Base-by-base conservation (phyloP, 2,888 invertebrate species). In the Steromphala cineraria region DNA sequence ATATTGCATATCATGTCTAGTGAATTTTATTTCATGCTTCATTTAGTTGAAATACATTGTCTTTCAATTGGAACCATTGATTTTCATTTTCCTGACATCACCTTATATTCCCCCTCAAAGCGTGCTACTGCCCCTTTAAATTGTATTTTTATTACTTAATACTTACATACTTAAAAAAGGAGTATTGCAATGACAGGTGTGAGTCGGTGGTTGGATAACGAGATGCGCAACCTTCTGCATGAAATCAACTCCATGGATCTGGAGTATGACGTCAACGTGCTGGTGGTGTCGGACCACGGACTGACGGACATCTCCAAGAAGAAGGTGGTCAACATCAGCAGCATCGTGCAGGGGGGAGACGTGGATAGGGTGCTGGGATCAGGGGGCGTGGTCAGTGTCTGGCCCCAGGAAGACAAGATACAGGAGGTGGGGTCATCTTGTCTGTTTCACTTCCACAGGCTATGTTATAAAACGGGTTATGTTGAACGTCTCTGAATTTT, bases 221-320 rank as follows among this genome's bases (percentile, higher is more conserved):
- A 62, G 28, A n/a, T 62, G 15, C 28, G 28, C 24, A 62, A 62
- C 3, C 15, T 62, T 10, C 3, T 62, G 13, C 24, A 62, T 28
- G 62, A 62, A 13, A 24, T 62, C 17, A 15, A 62, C 62, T 5
- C 3, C 24, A 24, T 21, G 8, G 81, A 83, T 2, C 76, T 88
- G 4, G 53, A 75, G 36, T 71, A 67, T 40, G 40, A 87, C 24
- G 79, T 84, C 10, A 85, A 88, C 74, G 67, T 90, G 31, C 84
- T 90, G 36, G 75, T 90, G 0, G 82, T 89, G 2, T 89, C 89
- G 19, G 90, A 90, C 78, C 90, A 90, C 76, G 90, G 90, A 0
- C 87, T 89, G 88, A 83, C 89, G 1, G 67, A 84, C 17, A 79
- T 90, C 13, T 83, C 86, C 53, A 62, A 24, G 62, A 62, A 62